These are phyloP conservation scores for Drosophila truncata DNA, from an alignment of 1,140 invertebrate species.

Conservation along the genomic window DNA sequence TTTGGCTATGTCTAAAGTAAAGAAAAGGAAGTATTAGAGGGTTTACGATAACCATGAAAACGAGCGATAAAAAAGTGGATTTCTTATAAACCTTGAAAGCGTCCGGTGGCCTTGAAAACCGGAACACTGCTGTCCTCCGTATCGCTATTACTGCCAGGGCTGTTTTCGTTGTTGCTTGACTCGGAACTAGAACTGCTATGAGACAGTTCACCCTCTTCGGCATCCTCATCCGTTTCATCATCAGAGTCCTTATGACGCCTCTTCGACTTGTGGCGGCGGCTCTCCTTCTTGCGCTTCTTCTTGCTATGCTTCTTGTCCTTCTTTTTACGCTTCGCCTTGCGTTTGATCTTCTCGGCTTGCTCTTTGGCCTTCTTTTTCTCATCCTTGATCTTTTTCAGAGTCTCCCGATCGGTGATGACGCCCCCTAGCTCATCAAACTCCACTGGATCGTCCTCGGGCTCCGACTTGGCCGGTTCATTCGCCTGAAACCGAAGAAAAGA, in stretches of 20 bases:
- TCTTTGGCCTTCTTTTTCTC: constrained; percentile 60
- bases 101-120: constrained; percentile 73
- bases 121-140: constrained; percentile 77
- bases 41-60: fast-evolving
- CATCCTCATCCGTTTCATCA: constrained; percentile 44
- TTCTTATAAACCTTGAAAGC: constrained; percentile 78
- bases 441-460: constrained; percentile 56
- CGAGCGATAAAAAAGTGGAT: constrained; percentile 62
- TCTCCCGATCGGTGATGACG: constrained; percentile 66
- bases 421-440: constrained; percentile 75
- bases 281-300: constrained; percentile 52
- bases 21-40: not conserved
- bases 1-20: constrained; percentile 88
- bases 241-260: constrained; percentile 47
- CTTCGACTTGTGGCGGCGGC: constrained; percentile 35
- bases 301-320: constrained; percentile 52
- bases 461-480: constrained; percentile 48
- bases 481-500: constrained; percentile 85
- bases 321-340: constrained; percentile 58
- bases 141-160: constrained; percentile 31
- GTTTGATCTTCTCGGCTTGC: constrained; percentile 43
- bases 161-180: constrained; percentile 38
- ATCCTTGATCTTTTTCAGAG: constrained; percentile 53
- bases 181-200: constrained; percentile 49
- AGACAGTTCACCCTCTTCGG: constrained; percentile 72